Evolutionary conservation across 2,888 invertebrate genomes (phyloP), one percentile per base, ranked within the genome.

Genomic region (Athetis lepigone): DNA sequence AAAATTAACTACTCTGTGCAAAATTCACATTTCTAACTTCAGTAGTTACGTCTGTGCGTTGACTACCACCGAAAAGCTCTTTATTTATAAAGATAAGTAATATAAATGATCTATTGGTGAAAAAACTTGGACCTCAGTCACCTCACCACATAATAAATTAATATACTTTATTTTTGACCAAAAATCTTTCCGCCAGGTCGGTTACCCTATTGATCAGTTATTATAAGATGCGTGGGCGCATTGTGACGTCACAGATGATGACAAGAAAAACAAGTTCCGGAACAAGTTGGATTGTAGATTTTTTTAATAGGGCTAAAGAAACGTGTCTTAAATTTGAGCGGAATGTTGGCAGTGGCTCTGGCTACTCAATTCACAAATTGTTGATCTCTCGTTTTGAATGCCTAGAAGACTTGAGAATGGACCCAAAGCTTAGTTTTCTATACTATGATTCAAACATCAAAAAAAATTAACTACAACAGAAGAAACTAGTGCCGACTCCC

Each of bases 201-300:
- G 40, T 33, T 63, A 70, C 75, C 69, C 69, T 66, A 69, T 60
- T 46, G 75, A 55, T 70, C 63, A 70, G 64, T 70, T 68, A 76
- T 54, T 64, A 57, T 43, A 61, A 60, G 13, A 33, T 63, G 75
- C 52, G 79, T 79, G 62, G 79, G 79, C 70, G 67, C 66, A 59
- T 19, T 56, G 42, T 71, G 69, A 77, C 77, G 77, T 79, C 75
- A 77, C 54, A 56, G 23, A 42, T 46, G 50, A 62, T 57, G 64
- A 70, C 66, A 47, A 40, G 61, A 55, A 56, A 74, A 77, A 75
- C 77, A 46, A 54, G 77, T 79, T 77, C 27, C 54, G 43, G 33
- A 62, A 49, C 58, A 29, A 46, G 61, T 54, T 36, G 6, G 58
- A 57, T 56, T 75, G 59, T 57, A 55, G 39, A 18, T 60, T 70